These are phyloP conservation scores for Decapterus maruadsi DNA, from an alignment of 2,797 vertebrate species.

Conservation along the genomic window DNA sequence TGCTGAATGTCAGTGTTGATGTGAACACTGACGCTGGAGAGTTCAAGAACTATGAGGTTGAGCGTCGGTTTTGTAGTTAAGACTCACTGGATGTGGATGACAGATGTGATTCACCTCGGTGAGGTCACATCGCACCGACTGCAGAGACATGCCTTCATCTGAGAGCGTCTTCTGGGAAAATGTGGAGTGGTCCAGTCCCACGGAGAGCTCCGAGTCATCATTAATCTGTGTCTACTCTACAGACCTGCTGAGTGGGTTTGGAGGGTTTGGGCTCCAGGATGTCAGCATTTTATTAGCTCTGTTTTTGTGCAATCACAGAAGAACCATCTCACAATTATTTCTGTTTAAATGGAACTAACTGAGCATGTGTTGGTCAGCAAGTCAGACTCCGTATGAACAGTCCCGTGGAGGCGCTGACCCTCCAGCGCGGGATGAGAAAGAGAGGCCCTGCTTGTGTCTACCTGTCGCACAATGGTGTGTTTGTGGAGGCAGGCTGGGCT, in stretches of 20 bases:
- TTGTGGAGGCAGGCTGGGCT: slow-evolving; percentile 55
- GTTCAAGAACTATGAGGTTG: too few relatives aligned
- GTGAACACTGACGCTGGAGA: neutral
- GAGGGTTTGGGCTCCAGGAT: neutral
- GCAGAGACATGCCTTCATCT: too few relatives aligned
- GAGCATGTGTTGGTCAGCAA: neutral
- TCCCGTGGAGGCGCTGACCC: neutral
- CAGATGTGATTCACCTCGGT: too few relatives aligned
- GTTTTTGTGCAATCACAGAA: too few relatives aligned
- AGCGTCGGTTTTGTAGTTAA: too few relatives aligned
- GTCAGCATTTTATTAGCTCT: neutral
- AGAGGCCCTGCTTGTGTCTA: slow-evolving; percentile 24
- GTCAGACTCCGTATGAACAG: neutral
- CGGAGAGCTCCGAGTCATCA: neutral
- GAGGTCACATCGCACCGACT: too few relatives aligned
- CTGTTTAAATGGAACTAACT: too few relatives aligned
- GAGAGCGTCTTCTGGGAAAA: too few relatives aligned
- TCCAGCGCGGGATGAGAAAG: neutral
- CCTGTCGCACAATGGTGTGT: slow-evolving; percentile 57
- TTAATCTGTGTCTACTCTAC: too few relatives aligned
- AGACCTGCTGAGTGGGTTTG: neutral
- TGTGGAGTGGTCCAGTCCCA: neutral
- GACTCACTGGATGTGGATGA: too few relatives aligned
- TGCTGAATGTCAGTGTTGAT: neutral
- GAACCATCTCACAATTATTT: neutral